Conservation (phyloP, 2,888 invertebrate species). For the Philonicus albiceps region DNA sequence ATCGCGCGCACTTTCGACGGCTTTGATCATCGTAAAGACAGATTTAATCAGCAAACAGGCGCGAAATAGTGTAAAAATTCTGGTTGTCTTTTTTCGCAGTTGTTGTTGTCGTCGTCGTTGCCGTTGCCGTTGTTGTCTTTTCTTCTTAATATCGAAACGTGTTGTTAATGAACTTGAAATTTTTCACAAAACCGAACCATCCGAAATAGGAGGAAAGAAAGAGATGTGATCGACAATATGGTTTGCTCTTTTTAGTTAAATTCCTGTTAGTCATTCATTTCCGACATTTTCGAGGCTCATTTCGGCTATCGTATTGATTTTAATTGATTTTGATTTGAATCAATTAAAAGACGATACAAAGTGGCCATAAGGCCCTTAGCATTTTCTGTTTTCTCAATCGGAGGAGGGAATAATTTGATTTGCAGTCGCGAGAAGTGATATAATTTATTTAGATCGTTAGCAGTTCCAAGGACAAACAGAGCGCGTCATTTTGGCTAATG, state of each 20-base stretch:
- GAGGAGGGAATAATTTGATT: not conserved
- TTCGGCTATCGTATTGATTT: not conserved
- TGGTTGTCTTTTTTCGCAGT: not conserved
- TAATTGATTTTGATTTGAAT: not conserved
- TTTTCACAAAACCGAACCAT: not conserved
- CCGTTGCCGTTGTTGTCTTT: not conserved
- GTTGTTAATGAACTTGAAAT: constrained; percentile 28
- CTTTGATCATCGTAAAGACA: not conserved
- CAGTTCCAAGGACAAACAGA: not conserved
- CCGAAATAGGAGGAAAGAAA: not conserved
- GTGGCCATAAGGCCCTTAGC: not conserved
- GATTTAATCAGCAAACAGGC: constrained; percentile 1
- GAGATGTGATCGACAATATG: not conserved
- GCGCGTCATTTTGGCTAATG: not conserved
- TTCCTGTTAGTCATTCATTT: constrained; percentile 14
- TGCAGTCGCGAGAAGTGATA: not conserved
- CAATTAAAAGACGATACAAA: not conserved
- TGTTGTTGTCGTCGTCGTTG: not conserved
- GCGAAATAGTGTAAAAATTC: not conserved
- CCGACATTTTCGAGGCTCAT: constrained; percentile 17
- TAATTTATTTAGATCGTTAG: not conserved
- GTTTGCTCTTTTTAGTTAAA: not conserved
- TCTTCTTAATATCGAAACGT: constrained; percentile 1
- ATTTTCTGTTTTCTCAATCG: not conserved
- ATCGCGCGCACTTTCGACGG: not conserved